Percentiles rank a stretch among this genome's conserved stretches.
Evolutionary conservation across 2,888 invertebrate genomes (phyloP).

Genomic region (Ochropleura leucogaster): DNA sequence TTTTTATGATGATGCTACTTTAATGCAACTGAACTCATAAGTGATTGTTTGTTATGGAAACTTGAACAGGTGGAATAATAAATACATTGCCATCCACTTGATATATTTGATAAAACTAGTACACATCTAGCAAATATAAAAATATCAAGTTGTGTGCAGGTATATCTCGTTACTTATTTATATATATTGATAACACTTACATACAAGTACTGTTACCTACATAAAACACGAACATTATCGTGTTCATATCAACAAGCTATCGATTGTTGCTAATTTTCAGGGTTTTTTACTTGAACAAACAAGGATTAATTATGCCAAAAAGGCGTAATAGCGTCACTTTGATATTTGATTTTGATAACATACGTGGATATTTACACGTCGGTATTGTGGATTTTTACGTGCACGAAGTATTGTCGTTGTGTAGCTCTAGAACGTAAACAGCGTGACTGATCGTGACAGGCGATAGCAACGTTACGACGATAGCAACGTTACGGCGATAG

Average conservation of each 20-base stretch:
- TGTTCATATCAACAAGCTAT: conserved; percentile 17
- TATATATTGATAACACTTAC: conserved; percentile 8
- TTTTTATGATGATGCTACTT: background rate
- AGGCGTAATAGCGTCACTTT: conserved; percentile 13
- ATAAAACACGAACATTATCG: conserved; percentile 15
- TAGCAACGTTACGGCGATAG: conserved; percentile 12
- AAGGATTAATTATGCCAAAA: conserved; percentile 37
- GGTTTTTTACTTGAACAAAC: conserved; percentile 24
- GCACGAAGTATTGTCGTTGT: conserved; percentile 43
- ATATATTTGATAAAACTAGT: conserved; percentile 23
- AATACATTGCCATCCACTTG: conserved; percentile 18
- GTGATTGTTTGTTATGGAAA: conserved; percentile 7
- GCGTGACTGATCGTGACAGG: conserved; percentile 34
- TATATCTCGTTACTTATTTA: conserved; percentile 9
- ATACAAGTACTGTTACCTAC: background rate
- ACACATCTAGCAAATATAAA: conserved; percentile 21
- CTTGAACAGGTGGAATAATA: conserved; percentile 11
- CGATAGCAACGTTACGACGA: conserved; percentile 16
- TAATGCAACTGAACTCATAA: background rate
- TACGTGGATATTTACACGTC: conserved; percentile 29
- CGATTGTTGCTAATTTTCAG: conserved; percentile 46
- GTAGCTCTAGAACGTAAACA: conserved; percentile 42
- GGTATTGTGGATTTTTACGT: conserved; percentile 38
- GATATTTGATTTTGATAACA: conserved; percentile 32
- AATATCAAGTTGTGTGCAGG: conserved; percentile 6